Evolutionary conservation across 2,797 vertebrate genomes (phyloP), one percentile per base, ranked within the genome.

Genomic region (Parauchenoglanis punctatus): DNA sequence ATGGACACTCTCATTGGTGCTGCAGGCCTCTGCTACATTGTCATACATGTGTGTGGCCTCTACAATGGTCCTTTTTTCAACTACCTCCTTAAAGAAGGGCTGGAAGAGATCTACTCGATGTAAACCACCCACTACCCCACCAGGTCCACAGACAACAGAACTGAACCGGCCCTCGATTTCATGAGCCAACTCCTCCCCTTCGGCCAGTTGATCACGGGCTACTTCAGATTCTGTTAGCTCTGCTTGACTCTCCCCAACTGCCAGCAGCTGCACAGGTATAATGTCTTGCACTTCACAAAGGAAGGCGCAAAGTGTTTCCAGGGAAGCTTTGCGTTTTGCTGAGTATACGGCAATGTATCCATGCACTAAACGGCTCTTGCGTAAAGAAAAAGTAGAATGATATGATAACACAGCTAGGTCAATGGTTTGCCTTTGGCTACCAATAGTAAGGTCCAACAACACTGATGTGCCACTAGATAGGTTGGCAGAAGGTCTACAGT

Each of bases 21-120:
- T 91, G 87, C 97, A 98, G 17, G 97, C 97, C 85, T 99, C 98
- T 0, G 98, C 97, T 2, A 93, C 97, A 6, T 98, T 97, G 90
- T 99, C 98, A n/a, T 99, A 99, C 97, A 98, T 98, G 89, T 99
- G 98, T 0, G 97, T 94, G 23, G 98, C 98, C 90, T 99, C 98
- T 0, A 99, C 94, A 28, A 99, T 96, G 83, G 93, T 99, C 90
- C 96, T 97, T 89, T 98, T 98, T 89, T 99, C 98, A 82, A 97
- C 91, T 1, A 97, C 97, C 0, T 99, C 98, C 86, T 97, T 98
- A 81, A 99, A 95, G 88, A 99, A 99, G 0, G 96, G 88, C 58
- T 98, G 97, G 92, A 99, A 98, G 86, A 96, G 93, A 77, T 99
- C 98, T 77, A 98, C 96, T 88, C 97, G 97, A 89, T 97, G 96